Evolutionary conservation across 2,888 invertebrate species (phyloP), one percentile per base, ranked within the genome.

Genomic region (Melanotus villosus): DNA sequence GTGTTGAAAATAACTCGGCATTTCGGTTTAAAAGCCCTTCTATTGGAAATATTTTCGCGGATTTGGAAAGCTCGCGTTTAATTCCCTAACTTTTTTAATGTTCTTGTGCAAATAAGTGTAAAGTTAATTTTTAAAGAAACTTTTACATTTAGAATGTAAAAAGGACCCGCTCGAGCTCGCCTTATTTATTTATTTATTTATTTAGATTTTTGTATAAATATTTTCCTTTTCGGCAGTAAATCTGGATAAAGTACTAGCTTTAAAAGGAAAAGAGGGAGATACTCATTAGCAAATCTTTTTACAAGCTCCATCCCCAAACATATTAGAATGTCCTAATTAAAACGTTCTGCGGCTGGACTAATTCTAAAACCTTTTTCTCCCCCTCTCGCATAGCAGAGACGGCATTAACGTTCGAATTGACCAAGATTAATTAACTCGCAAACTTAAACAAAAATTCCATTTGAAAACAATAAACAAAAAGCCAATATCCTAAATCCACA

Each of bases 1-100:
- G 79, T 81, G 80, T 81, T 77, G 78, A 76, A 78, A 78, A 79
- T 80, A 79, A 78, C 77, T 77, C 68, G 56, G 71, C 75, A 76
- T 78, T 76, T 76, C 75, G 65, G 72, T 74, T 72, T 73, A 71
- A 77, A 77, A 77, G 73, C 74, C 74, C 75, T 63, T 76, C 72
- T 72, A 73, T 67, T 52, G 70, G 57, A 70, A 73, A 73, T 67
- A 69, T 71, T 69, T 73, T 60, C 57, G 12, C 34, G 64, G 65
- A 69, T 69, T 67, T 71, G 66, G 45, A 57, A n/a, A 60, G 62
- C 58, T 68, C 59, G 30, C 52, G 56, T 54, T 66, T 70, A 67
- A 70, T 70, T 66, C 54, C 26, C 47, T n/a, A 30, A 64, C 52
- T 52, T 65, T 69, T 65, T 69, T 64, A 65, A 59, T 59, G 52